phyloP scores from a whole-genome alignment of 2,113 vertebrate species.

The Pelvicachromis taeniatus region DNA sequence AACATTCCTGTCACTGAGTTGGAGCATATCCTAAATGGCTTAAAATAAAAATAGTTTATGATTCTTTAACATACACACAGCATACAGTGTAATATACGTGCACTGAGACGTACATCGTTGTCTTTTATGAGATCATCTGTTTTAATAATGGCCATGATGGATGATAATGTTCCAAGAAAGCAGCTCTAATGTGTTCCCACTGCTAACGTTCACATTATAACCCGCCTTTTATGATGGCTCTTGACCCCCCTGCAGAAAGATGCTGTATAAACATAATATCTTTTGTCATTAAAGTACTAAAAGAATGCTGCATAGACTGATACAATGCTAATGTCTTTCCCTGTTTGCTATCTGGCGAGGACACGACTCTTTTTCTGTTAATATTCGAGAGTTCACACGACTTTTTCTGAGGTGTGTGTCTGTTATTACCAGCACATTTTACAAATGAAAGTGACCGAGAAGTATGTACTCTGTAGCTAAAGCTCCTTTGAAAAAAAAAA shows the following conservation, averaged over 20 bases:
- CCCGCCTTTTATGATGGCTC: background rate
- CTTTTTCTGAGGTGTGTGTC: background rate
- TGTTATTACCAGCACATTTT: background rate
- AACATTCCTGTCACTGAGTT: background rate
- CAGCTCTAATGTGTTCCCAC: background rate
- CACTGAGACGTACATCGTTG: background rate
- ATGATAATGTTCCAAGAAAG: constrained; percentile 25
- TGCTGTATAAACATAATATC: constrained; percentile 21
- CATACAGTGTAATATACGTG: background rate
- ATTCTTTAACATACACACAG: background rate
- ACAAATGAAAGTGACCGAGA: background rate
- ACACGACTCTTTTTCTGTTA: background rate
- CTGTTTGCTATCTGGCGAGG: background rate
- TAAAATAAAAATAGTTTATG: background rate
- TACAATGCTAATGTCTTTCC: constrained; percentile 1
- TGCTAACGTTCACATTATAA: constrained; percentile 3
- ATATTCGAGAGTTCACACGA: background rate
- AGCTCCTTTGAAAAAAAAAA: background rate
- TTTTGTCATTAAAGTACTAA: constrained; percentile 1
- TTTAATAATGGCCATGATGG: constrained; percentile 25
- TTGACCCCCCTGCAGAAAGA: background rate
- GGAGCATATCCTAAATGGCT: background rate
- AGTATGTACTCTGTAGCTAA: background rate
- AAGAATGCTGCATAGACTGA: background rate
- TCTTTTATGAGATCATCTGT: constrained; percentile 6